Evolutionary conservation across 2,888 invertebrate genomes (phyloP).

Genomic region (Hedya salicella): DNA sequence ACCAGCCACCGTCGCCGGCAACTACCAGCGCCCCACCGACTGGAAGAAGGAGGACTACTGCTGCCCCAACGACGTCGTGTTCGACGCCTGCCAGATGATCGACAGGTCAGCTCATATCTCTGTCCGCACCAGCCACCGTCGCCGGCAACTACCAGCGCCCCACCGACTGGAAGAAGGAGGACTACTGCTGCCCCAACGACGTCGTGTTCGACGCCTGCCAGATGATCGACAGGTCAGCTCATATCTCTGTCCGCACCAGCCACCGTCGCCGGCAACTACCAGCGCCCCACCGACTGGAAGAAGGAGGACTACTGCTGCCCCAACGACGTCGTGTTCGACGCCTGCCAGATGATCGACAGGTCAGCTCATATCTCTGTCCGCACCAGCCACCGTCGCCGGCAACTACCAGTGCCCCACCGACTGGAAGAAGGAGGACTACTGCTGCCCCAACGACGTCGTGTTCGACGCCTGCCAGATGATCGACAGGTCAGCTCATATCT

Average conservation of each 20-base stretch:
- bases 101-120: slow-evolving; percentile 88
- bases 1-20: slow-evolving; percentile 95
- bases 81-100: slow-evolving; percentile 96
- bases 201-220: slow-evolving; percentile 96
- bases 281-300: slow-evolving; percentile 93
- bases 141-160: slow-evolving; percentile 95
- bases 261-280: slow-evolving; percentile 95
- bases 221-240: slow-evolving; percentile 91
- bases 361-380: no score
- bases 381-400: slow-evolving; percentile 94
- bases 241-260: no score
- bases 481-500: slow-evolving; percentile 87
- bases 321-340: no score
- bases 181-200: no score
- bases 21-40: slow-evolving; percentile 92
- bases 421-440: slow-evolving; percentile 92
- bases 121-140: no score
- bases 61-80: no score
- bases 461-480: slow-evolving; percentile 96
- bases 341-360: slow-evolving; percentile 96
- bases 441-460: no score
- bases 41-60: slow-evolving; percentile 93
- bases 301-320: no score
- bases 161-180: slow-evolving; percentile 92
- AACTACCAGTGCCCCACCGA: slow-evolving; percentile 93